These are phyloP conservation scores for Oasisia sp. DNA, from an alignment of 2,888 invertebrate genomes.

Conservation along the genomic window DNA sequence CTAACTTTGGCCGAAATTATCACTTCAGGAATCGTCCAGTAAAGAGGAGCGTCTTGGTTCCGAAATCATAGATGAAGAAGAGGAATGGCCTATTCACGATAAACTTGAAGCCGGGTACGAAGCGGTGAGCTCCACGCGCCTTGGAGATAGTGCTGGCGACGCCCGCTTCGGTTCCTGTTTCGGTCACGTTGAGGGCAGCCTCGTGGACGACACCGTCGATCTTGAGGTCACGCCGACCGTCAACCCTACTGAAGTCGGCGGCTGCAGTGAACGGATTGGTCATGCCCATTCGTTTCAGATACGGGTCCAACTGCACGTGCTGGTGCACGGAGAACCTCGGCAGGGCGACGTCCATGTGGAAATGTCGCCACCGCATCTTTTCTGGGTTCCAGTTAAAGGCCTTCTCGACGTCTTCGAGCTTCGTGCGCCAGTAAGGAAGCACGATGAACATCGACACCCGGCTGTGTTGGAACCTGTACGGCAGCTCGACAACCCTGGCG, in stretches of 20 bases:
- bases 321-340: neutral
- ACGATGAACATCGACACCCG: neutral
- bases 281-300: neutral
- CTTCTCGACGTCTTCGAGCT: neutral
- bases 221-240: neutral
- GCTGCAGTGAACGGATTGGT: neutral
- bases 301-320: neutral
- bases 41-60: neutral
- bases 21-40: neutral
- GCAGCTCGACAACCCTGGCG: neutral
- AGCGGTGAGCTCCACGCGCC: neutral
- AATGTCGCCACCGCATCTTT: neutral
- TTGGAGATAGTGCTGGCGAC: neutral
- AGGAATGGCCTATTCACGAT: neutral
- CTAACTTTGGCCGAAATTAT: neutral
- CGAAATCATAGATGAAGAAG: neutral
- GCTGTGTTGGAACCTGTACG: neutral
- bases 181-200: neutral
- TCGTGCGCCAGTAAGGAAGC: neutral
- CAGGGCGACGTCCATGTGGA: neutral
- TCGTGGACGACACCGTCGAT: neutral
- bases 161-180: neutral
- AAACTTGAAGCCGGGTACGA: neutral
- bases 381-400: neutral
- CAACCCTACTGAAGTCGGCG: neutral